Conservation (phyloP, 2,888 invertebrate species). For the Archips xylosteana region DNA sequence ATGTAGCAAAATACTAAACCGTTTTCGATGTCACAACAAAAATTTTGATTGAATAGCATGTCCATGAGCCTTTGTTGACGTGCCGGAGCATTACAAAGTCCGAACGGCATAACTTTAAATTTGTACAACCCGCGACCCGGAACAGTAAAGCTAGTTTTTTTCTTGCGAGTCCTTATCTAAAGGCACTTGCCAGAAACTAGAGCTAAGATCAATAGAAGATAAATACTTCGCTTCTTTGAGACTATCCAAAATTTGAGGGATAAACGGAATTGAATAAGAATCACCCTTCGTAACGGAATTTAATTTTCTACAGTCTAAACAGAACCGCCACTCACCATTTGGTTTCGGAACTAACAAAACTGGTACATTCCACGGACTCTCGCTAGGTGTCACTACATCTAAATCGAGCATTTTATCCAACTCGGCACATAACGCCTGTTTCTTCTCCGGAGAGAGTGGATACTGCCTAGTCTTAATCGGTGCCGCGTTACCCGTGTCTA, state of each 20-base stretch:
- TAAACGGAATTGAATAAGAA: no score
- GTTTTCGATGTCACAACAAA: slow-evolving; percentile 5
- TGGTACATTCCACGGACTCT: neutral
- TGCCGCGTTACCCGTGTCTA: neutral
- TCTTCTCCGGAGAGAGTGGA: neutral
- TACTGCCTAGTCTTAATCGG: neutral
- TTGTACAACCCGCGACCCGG: slow-evolving; percentile 42
- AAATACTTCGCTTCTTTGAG: neutral
- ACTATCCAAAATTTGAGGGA: no score
- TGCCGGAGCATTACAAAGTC: slow-evolving; percentile 35
- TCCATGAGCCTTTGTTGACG: slow-evolving; percentile 37
- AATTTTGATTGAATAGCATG: neutral
- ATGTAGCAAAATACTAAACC: slow-evolving; percentile 39
- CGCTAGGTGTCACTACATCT: neutral
- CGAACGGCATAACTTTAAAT: slow-evolving; percentile 43
- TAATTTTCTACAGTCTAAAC: no score
- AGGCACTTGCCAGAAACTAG: neutral
- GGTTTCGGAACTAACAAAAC: neutral
- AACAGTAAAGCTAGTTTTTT: slow-evolving; percentile 38
- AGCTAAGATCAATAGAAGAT: neutral
- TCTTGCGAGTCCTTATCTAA: neutral
- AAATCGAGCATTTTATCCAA: neutral
- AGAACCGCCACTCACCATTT: no score
- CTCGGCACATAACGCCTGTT: neutral
- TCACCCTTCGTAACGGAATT: no score